Base-by-base conservation (phyloP, 2,797 vertebrate genomes). In the Spheniscus humboldti region DNA sequence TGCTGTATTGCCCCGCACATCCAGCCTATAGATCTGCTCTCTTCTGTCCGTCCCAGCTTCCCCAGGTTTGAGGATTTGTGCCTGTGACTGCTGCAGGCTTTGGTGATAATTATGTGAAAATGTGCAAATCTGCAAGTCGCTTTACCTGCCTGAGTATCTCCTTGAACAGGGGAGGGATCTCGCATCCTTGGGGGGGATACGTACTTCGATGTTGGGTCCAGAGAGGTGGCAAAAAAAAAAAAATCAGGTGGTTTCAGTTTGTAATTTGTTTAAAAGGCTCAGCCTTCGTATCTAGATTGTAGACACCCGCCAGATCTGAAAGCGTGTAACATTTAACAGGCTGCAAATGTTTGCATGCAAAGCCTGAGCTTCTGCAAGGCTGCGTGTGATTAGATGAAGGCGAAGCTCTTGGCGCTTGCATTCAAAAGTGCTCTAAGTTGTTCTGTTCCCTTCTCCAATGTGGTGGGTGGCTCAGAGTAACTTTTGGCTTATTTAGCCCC, bases 321-420 rank as follows among this genome's bases (percentile, higher is more conserved):
- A 52, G 62, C 8, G 0, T 10, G 56, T 47, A 18, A 48, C 30
- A 0, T 10, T 10, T 18, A 63, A 25, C 6, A 11, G 60, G 63
- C 77, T 86, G 83, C 57, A 30, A 13, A 60, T 2, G 60, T 13
- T 91, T 41, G n/a, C 57, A 27, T 31, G 88, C 86, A 71, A 48
- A 76, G 87, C 22, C 84, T 27, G 84, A 74, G 80, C 81, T 67
- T 4, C 86, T 72, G 67, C 57, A 18, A 0, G 17, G 80, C 71
- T 53, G 62, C 3, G 3, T 10, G 14, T 30, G 41, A 39, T 45
- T 3, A 22, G 78, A 6, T 3, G 56, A 18, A 35, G 77, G 53
- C 69, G 14, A 45, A 86, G 86, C 74, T 27, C 41, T 31, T 1
- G 1, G 24, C 0, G 18, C 39, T 56, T 25, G 28, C 4, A 0